Conservation (phyloP, 2,797 vertebrate genomes). For the Anolis apletophallus region DNA sequence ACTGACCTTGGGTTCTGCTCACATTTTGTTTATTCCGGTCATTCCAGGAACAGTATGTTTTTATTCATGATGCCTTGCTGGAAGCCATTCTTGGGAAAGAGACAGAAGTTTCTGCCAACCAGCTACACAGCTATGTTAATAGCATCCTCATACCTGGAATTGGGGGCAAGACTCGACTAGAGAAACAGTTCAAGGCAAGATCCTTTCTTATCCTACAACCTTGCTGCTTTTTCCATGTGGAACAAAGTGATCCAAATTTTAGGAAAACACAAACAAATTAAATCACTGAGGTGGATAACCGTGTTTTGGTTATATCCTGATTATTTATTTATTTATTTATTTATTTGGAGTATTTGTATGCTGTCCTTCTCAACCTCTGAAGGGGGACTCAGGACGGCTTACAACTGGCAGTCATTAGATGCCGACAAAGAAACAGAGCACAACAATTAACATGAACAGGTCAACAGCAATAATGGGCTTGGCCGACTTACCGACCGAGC, state of each 20-base stretch:
- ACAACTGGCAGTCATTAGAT: no score
- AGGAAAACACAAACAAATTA: neutral
- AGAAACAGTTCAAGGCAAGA: constrained; percentile 96
- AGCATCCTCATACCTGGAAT: constrained; percentile 92
- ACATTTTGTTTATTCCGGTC: constrained; percentile 33
- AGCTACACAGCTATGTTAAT: constrained; percentile 95
- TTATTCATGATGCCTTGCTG: constrained; percentile 98
- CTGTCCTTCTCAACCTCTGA: no score
- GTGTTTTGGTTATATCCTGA: no score
- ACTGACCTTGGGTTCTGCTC: constrained; percentile 10
- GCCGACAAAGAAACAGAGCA: no score
- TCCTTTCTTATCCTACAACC: neutral
- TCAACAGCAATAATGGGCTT: no score
- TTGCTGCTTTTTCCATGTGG: neutral
- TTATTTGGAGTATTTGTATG: no score
- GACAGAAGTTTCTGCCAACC: constrained; percentile 92
- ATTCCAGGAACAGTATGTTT: constrained; percentile 95
- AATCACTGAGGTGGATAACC: neutral
- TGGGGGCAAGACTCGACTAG: constrained; percentile 89
- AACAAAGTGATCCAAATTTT: neutral
- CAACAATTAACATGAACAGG: no score
- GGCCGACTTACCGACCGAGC: no score
- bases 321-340: no score
- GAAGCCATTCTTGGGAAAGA: constrained; percentile 95
- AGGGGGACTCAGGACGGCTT: no score